Base-by-base conservation (phyloP, 2,797 vertebrate genomes). In the Cheirogaleus major region DNA sequence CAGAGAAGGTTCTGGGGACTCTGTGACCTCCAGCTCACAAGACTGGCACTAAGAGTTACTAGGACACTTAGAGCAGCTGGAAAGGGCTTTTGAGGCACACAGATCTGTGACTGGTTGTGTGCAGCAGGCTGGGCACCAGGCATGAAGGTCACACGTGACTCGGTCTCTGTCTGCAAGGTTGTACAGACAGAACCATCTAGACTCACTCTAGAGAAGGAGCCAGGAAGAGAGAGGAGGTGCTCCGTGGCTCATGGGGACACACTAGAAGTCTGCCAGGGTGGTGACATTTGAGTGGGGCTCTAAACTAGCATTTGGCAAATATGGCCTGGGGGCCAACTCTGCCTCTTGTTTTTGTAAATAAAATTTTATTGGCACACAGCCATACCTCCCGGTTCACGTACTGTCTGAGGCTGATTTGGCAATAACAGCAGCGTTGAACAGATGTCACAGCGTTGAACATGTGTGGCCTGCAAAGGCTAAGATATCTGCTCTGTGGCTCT, bases 91-190 rank as follows among this genome's bases (percentile, higher is more conserved):
- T 12, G 27, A 59, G 73, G 23, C n/a, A 18, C 27, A 59, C 2
- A 45, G 70, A 4, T 50, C 17, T 12, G 3, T 18, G 30, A 63
- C 30, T 10, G 59, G 18, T 18, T 81, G 27, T 48, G 59, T 65
- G 59, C 59, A 63, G 59, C 22, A 5, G 18, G 30, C 9, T 7
- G 2, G 9, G 30, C 4, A 3, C 43, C 8, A 45, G 32, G 45
- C 1, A 14, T 0, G 38, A 52, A 38, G 79, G 32, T 45, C 5
- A 3, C 45, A 25, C 0, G 27, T 25, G 14, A 35, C 10, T 5
- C 0, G 5, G 7, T 18, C 48, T 25, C 41, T 13, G 20, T 0
- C 4, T 2, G 35, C 22, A 12, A 59, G 57, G 57, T 4, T 8
- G 10, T 59, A 48, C 27, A 32, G 27, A 27, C 72, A n/a, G 63